phyloP scores from a whole-genome alignment of 1,140 invertebrate genomes.

The Bombus huntii region DNA sequence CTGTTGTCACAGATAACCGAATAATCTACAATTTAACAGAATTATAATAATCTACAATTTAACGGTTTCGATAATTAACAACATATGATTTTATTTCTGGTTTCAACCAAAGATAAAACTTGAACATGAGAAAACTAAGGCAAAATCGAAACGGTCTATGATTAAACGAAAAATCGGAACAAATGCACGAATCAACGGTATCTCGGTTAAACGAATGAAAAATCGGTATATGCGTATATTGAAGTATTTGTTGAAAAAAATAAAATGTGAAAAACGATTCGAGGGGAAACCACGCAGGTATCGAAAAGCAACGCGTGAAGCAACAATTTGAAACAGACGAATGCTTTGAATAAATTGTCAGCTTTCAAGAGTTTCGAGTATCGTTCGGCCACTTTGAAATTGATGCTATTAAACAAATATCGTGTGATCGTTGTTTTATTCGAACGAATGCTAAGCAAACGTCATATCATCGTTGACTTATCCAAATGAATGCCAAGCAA shows the following conservation, averaged over 20 bases:
- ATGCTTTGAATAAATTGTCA: no score
- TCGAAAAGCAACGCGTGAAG: no score
- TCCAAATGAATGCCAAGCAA: no score
- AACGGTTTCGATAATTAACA: background rate
- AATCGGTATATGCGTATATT: background rate
- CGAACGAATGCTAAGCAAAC: no score
- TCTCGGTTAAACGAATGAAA: background rate
- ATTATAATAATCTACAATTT: background rate
- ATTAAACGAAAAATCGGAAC: background rate
- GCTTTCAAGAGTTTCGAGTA: no score
- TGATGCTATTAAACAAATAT: no score
- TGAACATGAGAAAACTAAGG: background rate
- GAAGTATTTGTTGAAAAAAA: background rate
- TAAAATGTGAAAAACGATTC: background rate
- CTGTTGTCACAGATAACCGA: background rate
- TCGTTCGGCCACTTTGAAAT: no score
- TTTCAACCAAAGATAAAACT: background rate
- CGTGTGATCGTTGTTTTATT: no score
- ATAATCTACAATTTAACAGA: background rate
- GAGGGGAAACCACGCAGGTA: no score
- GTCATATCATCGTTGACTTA: no score
- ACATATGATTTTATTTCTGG: no score
- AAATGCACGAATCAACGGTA: background rate
- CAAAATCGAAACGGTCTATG: background rate
- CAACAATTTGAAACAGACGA: no score